These are phyloP conservation scores for Psilopsiagon aymara DNA, from an alignment of 2,113 vertebrate genomes.

Conservation along the genomic window DNA sequence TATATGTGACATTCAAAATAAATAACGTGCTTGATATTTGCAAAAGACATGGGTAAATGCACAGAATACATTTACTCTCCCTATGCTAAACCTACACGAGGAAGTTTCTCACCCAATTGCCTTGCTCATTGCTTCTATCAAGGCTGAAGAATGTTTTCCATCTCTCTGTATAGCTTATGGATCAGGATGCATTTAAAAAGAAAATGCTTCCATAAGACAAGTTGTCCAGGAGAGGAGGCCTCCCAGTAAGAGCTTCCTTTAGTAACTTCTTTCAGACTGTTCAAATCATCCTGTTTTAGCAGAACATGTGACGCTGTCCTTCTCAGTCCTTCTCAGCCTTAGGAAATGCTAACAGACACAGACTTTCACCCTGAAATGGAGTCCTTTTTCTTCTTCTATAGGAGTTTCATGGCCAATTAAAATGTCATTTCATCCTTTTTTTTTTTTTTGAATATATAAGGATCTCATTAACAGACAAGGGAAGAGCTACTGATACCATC, in stretches of 20 bases:
- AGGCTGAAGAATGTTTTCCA: not conserved
- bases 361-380: not conserved
- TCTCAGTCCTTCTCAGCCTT: not conserved
- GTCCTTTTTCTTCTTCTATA: not conserved
- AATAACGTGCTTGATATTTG: not conserved
- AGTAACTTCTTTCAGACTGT: not conserved
- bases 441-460: not conserved
- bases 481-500: not conserved
- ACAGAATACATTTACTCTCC: not conserved
- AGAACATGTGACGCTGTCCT: not conserved
- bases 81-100: not conserved
- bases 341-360: not conserved
- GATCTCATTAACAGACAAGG: not conserved
- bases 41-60: not conserved
- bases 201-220: not conserved
- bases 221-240: not conserved
- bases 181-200: not conserved
- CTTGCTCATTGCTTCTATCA: not conserved
- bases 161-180: not conserved
- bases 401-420: not conserved
- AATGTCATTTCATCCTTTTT: not conserved
- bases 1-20: not conserved
- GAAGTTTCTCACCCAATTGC: not conserved
- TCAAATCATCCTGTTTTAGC: not conserved
- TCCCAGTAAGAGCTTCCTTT: not conserved